phyloP scores from a whole-genome alignment of 2,888 invertebrate species.

The Lymantria dispar region DNA sequence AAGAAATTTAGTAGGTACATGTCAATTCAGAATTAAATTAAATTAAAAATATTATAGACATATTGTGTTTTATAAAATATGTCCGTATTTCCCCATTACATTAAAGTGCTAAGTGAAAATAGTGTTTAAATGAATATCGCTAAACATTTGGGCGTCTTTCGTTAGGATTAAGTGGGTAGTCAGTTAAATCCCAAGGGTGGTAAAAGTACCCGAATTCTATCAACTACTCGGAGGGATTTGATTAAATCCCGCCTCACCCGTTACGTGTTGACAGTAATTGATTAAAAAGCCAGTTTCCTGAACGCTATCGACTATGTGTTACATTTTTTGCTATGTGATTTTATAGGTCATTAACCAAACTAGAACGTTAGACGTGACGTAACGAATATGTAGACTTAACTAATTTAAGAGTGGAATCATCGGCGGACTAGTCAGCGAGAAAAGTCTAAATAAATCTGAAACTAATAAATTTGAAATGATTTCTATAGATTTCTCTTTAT shows the following conservation, averaged over 20 bases:
- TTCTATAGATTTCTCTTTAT: too few relatives aligned
- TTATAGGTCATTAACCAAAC: not conserved
- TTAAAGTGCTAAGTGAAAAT: constrained; percentile 57
- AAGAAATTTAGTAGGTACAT: too few relatives aligned
- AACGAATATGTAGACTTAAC: too few relatives aligned
- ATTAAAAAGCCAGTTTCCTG: constrained; percentile 57
- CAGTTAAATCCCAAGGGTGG: constrained; percentile 55
- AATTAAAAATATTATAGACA: too few relatives aligned
- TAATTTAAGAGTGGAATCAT: too few relatives aligned
- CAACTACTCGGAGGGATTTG: constrained; percentile 68
- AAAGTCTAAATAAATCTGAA: too few relatives aligned
- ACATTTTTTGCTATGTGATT: constrained; percentile 1
- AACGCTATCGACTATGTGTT: constrained; percentile 9
- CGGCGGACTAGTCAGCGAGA: too few relatives aligned
- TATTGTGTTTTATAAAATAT: too few relatives aligned
- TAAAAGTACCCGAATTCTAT: constrained; percentile 71
- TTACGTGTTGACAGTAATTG: constrained; percentile 77
- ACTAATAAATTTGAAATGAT: too few relatives aligned
- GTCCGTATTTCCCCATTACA: not conserved
- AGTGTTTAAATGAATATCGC: constrained; percentile 70
- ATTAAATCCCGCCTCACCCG: constrained; percentile 73
- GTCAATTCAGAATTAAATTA: too few relatives aligned
- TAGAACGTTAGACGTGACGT: too few relatives aligned
- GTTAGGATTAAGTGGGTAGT: constrained; percentile 54
- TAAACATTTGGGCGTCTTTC: constrained; percentile 74